Evolutionary conservation across 2,113 vertebrate genomes (phyloP), one percentile per base, ranked within the genome.

Genomic region (Nymphicus hollandicus): DNA sequence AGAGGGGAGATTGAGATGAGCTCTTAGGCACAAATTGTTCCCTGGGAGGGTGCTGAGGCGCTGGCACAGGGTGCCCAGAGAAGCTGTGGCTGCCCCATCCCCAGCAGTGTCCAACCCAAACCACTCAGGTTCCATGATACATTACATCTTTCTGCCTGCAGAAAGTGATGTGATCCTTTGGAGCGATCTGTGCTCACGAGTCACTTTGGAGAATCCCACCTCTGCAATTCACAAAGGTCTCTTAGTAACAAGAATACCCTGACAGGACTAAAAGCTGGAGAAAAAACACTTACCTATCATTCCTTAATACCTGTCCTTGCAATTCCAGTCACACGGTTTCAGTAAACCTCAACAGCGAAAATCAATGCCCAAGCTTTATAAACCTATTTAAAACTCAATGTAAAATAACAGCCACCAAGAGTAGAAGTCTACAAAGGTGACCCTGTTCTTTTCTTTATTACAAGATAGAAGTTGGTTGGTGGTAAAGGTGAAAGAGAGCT

Each of bases 81-180:
- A 13, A 41, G 13, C 41, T 41, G 41, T 41, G 41, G 55, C 31
- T 56, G 53, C 53, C 28, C 55, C 55, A 56, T 56, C 31, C 55
- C 31, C 22, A 5, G 55, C 55, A 56, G 55, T 22, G 55, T n/a
- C 12, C 55, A 56, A 56, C 55, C 55, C 55, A 56, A 56, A 33
- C 12, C 55, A 56, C 31, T 14, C 9, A 9, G 18, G 22, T n/a
- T n/a, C 55, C 14, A 56, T 22, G 20, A 22, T 6, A 46, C 8
- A 0, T 64, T 28, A 16, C 35, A 44, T 49, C 27, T 23, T 39
- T 29, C 47, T 23, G 25, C 25, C 72, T 41, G 18, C 27, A 39
- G n/a, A 31, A 31, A 46, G 13, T 0, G 2, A 58, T 7, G 35
- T 5, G 25, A 39, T 16, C 64, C 43, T 37, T 3, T 0, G 0